These are phyloP conservation scores for Drosophila suzukii DNA, from an alignment of 1,140 invertebrate genomes.

Conservation along the genomic window DNA sequence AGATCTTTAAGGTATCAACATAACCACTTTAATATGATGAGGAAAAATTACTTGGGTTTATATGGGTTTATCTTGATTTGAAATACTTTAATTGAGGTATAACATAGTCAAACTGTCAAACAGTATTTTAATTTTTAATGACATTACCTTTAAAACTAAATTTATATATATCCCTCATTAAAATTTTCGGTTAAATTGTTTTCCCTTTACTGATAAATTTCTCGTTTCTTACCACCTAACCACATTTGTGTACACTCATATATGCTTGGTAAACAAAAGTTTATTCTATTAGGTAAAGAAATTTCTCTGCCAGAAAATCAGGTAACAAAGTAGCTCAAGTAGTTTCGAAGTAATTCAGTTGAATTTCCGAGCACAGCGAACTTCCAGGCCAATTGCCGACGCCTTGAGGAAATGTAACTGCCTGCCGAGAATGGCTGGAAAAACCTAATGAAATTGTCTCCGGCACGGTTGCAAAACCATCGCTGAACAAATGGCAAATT, in stretches of 20 bases:
- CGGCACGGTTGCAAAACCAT: conserved; percentile 19
- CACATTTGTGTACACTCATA: neutral
- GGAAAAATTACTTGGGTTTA: too few relatives aligned
- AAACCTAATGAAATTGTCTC: conserved; percentile 41
- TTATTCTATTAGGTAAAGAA: too few relatives aligned
- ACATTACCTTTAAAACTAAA: too few relatives aligned
- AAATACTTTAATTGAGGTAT: too few relatives aligned
- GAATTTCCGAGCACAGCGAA: neutral
- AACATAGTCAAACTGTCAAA: too few relatives aligned
- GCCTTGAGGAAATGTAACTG: conserved; percentile 18
- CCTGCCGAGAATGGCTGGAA: conserved; percentile 6
- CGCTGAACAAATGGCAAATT: conserved; percentile 34
- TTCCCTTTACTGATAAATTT: neutral
- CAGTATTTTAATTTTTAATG: too few relatives aligned
- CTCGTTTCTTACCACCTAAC: neutral
- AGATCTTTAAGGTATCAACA: too few relatives aligned
- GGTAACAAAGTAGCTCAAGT: conserved; percentile 6
- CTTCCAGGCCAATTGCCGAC: conserved; percentile 1
- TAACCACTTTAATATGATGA: too few relatives aligned
- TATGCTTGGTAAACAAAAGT: neutral
- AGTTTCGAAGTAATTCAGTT: neutral
- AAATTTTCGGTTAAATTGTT: too few relatives aligned
- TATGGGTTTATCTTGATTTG: too few relatives aligned
- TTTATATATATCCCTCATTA: too few relatives aligned
- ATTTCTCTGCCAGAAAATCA: neutral